phyloP scores from a whole-genome alignment of 2,797 vertebrate species.

The Myotis planiceps region DNA sequence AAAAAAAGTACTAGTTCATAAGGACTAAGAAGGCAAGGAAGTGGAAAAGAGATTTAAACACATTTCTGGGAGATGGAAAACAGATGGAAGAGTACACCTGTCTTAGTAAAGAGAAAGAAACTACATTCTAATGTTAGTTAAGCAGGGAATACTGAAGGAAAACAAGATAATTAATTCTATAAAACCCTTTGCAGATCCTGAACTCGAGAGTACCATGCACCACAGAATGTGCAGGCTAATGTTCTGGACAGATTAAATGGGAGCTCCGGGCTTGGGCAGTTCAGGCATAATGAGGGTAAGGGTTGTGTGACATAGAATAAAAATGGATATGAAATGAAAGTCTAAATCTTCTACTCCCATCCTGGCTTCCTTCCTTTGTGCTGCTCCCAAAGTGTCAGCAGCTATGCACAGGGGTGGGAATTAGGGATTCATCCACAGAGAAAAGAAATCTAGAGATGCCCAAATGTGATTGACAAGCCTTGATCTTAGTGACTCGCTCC shows the following conservation, averaged over 20 bases:
- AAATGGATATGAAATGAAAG: neutral
- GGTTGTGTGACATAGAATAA: neutral
- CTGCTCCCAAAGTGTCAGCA: neutral
- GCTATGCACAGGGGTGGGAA: too few species aligned
- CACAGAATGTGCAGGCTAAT: neutral
- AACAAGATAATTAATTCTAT: neutral
- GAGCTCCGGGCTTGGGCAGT: neutral
- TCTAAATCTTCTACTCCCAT: neutral
- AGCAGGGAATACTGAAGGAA: neutral
- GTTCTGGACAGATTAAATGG: neutral
- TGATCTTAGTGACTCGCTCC: neutral
- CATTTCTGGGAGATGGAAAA: neutral
- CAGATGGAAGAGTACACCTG: neutral
- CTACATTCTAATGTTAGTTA: neutral
- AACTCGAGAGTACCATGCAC: neutral
- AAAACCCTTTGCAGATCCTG: neutral
- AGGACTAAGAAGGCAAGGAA: neutral
- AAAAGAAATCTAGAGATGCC: neutral
- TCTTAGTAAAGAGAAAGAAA: neutral
- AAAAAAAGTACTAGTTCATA: neutral
- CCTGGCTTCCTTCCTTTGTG: neutral
- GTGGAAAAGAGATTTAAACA: neutral
- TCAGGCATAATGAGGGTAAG: neutral
- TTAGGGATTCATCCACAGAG: neutral
- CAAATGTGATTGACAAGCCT: neutral